Base-by-base conservation (phyloP, 2,797 vertebrate genomes). In the Poeciliopsis infans region DNA sequence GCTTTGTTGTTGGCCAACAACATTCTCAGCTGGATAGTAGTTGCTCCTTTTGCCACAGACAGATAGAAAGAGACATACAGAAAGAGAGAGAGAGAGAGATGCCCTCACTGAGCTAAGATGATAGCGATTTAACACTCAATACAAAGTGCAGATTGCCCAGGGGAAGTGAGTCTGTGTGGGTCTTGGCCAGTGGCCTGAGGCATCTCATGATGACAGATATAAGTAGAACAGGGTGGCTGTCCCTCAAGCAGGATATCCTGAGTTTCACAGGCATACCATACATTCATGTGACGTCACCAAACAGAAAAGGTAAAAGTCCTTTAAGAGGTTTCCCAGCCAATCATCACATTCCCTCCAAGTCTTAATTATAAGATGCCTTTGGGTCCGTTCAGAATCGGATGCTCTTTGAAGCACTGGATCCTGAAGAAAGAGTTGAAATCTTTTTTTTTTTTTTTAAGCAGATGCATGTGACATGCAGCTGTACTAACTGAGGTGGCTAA, bases 171-270 rank as follows among this genome's bases (percentile, higher is more conserved):
- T 74, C 72, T 80, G 10, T 79, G 79, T 74, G 68, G 81, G 71
- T 84, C 85, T 86, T 79, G 79, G 85, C 71, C 72, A 66, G 76
- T 76, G 71, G 78, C 73, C 81, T 0, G 23, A 79, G 71, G 83
- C 76, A 79, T 84, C 81, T 66, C 68, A 74, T 85, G 82, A 83
- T 88, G 86, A 90, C 86, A 88, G 78, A 81, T 25, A 47, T 77
- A 83, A 86, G 70, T 83, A 74, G 80, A 86, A 72, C 76, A 82
- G 76, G 78, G 84, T 78, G 76, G 82, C 75, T 70, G 79, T 81
- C 77, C 76, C 78, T 77, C 55, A 76, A 70, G 87, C 84, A 88
- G 85, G 88, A 87, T 86, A 83, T 92, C 84, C 86, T 87, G 80
- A 81, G 81, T 87, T 84, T 87, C 80, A 80, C 23, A 72, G 77